Evolutionary conservation across 1,140 invertebrate species (phyloP), one percentile per base, ranked within the genome.

Genomic region (Zaprionus camerounensis): DNA sequence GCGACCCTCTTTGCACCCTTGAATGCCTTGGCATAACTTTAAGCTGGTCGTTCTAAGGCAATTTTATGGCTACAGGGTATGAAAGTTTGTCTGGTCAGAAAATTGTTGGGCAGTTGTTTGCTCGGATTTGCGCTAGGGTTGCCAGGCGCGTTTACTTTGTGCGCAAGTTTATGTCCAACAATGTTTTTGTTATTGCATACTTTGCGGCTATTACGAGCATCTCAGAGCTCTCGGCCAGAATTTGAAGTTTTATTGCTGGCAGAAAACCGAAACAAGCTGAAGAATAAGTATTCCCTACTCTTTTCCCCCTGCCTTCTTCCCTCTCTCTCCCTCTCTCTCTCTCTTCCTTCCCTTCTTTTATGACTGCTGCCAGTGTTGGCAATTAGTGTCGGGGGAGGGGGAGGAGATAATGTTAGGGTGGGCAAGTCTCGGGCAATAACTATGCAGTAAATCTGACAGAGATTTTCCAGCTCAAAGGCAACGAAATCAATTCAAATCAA

Each of bases 191-290:
- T 79, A 66, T 81, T 76, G 79, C 82, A 85, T 80, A 82, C 82
- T 85, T 82, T 85, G 82, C 79, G 82, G 79, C 82, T 76, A 82
- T 80, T 84, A 75, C 67, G 72, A 64, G 59, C 58, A 84, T 81
- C 73, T 79, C 63, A 73, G 41, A 76, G 78, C 59, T 75, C 38
- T 41, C 46, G 65, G 68, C 55, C 53, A 71, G 57, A 78, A 69
- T 80, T 78, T 71, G 49, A 70, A 78, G 82, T 85, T 85, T 81
- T 84, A 85, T 85, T 85, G 78, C 78, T 20, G 63, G 46, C 46
- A 53, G 49, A 66, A 66, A 71, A 49, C 26, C 36, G 11, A 69
- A 62, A 57, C 44, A 53, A 73, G 20, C 58, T 28, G 9, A 11
- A 4, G 24, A 41, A 61, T 57, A 71, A 59, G 36, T 34, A 58